Percentiles rank a stretch among this genome's conserved stretches.
Evolutionary conservation across 2,113 vertebrate genomes (phyloP).

Genomic region (Vulpes lagopus): DNA sequence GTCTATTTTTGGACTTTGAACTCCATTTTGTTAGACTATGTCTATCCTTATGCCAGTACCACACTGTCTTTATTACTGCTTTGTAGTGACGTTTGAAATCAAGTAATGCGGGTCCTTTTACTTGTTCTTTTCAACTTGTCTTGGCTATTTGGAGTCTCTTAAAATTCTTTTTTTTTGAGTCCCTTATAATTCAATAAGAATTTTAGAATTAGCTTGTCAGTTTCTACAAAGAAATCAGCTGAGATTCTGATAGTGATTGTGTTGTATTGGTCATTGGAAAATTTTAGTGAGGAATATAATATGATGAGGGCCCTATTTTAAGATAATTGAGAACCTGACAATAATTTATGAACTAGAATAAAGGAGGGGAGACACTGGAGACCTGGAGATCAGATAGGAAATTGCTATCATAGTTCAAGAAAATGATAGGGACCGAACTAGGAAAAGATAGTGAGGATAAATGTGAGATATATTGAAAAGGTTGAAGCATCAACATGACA

Average conservation of each 20-base stretch:
- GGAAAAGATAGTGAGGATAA: neutral
- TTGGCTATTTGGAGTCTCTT: neutral
- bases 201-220: constrained; percentile 29
- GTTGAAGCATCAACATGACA: neutral
- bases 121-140: constrained; percentile 42
- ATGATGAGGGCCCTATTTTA: neutral
- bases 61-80: neutral
- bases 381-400: neutral
- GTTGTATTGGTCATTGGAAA: constrained; percentile 39
- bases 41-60: neutral
- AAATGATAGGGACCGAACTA: neutral
- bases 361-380: neutral
- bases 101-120: neutral
- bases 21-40: neutral
- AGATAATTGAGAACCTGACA: neutral
- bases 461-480: neutral
- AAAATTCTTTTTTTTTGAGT: neutral
- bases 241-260: constrained; percentile 2
- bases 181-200: neutral
- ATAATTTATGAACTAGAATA: neutral
- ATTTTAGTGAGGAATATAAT: neutral
- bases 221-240: neutral
- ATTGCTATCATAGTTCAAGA: neutral
- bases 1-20: neutral
- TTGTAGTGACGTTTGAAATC: constrained; percentile 18